Conservation (phyloP, 2,113 vertebrate species). For the Chionomys nivalis region DNA sequence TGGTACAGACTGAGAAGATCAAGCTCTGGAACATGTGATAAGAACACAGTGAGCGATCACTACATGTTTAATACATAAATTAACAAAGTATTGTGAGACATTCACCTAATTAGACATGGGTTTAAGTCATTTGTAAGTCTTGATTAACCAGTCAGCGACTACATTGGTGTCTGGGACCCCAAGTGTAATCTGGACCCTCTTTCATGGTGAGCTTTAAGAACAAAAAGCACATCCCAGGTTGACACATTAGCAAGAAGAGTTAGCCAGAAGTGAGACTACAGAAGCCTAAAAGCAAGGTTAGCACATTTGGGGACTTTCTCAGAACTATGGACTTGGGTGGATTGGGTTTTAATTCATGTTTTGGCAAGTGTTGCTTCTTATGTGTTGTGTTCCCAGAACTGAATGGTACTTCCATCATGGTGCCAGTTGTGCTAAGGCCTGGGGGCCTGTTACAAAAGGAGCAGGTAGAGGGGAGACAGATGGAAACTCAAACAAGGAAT, state of each 20-base stretch:
- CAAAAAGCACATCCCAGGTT: background rate
- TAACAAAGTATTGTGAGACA: background rate
- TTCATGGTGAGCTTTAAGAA: background rate
- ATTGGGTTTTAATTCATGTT: background rate
- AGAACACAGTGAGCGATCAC: background rate
- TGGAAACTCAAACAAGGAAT: background rate
- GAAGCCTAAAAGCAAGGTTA: background rate
- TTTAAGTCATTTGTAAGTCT: background rate
- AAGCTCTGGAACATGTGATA: background rate
- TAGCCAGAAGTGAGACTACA: background rate
- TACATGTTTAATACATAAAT: constrained; percentile 15
- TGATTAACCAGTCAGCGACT: background rate
- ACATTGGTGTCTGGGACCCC: background rate
- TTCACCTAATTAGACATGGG: background rate
- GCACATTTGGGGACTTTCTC: background rate
- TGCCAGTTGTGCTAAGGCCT: background rate
- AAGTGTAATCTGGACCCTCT: background rate
- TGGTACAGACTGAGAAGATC: background rate
- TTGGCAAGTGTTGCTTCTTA: background rate
- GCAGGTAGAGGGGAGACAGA: background rate
- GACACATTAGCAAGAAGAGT: background rate
- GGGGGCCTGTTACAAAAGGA: background rate
- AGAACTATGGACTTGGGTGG: background rate
- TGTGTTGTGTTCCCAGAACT: background rate
- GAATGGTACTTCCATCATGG: background rate